Percentiles rank a stretch among this genome's conserved stretches.
phyloP scores from a whole-genome alignment of 2,888 invertebrate genomes.

The Epinotia demarniana region DNA sequence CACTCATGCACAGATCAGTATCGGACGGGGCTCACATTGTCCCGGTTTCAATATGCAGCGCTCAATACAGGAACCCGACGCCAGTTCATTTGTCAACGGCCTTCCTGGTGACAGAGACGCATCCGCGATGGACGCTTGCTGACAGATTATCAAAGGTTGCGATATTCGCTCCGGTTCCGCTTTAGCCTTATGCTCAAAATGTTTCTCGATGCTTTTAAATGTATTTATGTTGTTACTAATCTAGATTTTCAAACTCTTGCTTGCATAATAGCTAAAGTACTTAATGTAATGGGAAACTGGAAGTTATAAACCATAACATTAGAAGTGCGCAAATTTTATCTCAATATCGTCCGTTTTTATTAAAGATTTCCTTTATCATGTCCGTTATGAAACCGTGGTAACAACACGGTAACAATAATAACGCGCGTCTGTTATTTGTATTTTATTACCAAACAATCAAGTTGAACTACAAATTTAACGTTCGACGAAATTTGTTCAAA shows the following conservation, averaged over 20 bases:
- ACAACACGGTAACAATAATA: background rate
- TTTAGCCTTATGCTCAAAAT: background rate
- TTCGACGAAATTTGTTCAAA: background rate
- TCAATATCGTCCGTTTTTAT: background rate
- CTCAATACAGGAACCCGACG: conserved; percentile 33
- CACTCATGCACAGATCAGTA: conserved; percentile 26
- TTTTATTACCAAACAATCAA: no score
- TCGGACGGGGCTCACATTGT: conserved; percentile 25
- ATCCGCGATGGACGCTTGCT: conserved; percentile 16
- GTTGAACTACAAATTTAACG: background rate
- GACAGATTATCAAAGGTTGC: conserved; percentile 24
- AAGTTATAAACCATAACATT: background rate
- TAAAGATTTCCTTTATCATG: background rate
- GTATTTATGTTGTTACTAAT: background rate
- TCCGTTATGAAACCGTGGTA: no score
- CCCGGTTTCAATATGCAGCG: conserved; percentile 38
- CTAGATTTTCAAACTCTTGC: background rate
- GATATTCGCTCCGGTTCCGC: background rate
- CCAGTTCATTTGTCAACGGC: conserved; percentile 42
- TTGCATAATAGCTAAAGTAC: background rate
- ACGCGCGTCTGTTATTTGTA: background rate
- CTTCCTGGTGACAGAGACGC: conserved; percentile 27
- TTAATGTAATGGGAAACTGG: no score
- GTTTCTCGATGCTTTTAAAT: background rate
- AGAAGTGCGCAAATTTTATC: background rate